These are phyloP conservation scores for Caenorhabditis remanei DNA, from an alignment of 1,140 invertebrate species.

Conservation along the genomic window DNA sequence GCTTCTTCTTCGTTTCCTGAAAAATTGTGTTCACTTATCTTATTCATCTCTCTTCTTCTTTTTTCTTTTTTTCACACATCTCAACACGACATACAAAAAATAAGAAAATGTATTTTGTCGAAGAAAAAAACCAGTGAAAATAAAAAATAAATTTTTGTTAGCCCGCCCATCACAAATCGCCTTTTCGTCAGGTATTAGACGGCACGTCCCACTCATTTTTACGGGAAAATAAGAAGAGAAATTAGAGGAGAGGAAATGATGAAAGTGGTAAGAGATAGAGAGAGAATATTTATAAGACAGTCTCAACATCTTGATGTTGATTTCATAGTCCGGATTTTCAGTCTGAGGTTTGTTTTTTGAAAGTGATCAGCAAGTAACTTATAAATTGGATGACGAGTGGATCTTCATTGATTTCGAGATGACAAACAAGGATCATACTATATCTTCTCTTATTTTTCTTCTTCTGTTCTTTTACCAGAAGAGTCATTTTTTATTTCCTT, in stretches of 20 bases:
- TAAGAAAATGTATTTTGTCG: constrained; percentile 29
- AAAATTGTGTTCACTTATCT: constrained; percentile 14
- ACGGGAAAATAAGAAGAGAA: not conserved
- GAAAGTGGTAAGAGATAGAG: not conserved
- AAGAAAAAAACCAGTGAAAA: constrained; percentile 11
- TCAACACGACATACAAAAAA: not conserved
- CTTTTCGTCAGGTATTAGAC: constrained; percentile 7
- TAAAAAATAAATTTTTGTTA: not conserved
- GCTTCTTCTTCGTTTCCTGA: not conserved
- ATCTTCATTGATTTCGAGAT: not conserved
- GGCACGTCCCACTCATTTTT: not conserved
- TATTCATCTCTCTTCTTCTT: constrained; percentile 14
- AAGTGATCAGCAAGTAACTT: not conserved
- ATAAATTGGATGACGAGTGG: not conserved
- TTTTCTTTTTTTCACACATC: not conserved
- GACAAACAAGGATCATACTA: not conserved
- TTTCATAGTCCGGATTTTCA: constrained; percentile 9
- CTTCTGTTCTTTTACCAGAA: too few relatives aligned
- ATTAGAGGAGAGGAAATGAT: not conserved
- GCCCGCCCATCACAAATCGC: constrained; percentile 29
- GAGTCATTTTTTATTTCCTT: too few relatives aligned
- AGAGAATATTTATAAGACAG: not conserved
- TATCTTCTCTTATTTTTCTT: too few relatives aligned
- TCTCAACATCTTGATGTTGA: constrained; percentile 5
- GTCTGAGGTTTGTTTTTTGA: not conserved